Evolutionary conservation across 2,888 invertebrate species (phyloP).

Genomic region (Pseudococcus longispinus): DNA sequence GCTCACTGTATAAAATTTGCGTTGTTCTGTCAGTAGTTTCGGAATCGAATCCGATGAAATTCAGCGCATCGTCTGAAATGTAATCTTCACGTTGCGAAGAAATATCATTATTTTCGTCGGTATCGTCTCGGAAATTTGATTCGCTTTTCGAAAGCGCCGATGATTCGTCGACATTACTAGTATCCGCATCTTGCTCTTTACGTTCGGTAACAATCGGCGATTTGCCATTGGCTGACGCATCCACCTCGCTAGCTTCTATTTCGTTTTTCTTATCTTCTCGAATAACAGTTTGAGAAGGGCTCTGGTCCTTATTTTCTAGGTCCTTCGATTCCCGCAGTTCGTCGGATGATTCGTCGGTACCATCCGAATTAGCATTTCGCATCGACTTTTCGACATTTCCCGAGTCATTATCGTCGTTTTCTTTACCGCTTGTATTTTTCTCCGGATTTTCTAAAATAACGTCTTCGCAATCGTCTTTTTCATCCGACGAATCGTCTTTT

Average conservation of each 20-base stretch:
- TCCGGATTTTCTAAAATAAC: background rate
- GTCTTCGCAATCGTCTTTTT: background rate
- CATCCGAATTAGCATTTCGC: background rate
- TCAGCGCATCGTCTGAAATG: background rate
- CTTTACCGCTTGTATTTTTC: background rate
- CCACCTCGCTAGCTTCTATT: background rate
- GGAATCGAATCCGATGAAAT: conserved; percentile 34
- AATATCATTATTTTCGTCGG: background rate
- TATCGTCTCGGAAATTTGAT: background rate
- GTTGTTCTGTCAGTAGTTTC: background rate
- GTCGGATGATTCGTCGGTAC: background rate
- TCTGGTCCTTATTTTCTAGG: background rate
- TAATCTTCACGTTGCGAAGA: background rate
- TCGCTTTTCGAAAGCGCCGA: background rate
- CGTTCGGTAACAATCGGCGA: background rate
- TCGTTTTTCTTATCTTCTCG: background rate
- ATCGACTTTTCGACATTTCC: background rate
- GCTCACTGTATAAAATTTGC: background rate
- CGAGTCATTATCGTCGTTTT: background rate
- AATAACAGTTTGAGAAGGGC: background rate
- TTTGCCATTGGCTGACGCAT: background rate
- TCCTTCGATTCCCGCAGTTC: background rate
- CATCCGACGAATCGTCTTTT: background rate
- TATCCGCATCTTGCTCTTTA: background rate
- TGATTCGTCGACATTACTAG: background rate